Evolutionary conservation across 2,797 vertebrate species (phyloP).

Genomic region (Alosa sapidissima): DNA sequence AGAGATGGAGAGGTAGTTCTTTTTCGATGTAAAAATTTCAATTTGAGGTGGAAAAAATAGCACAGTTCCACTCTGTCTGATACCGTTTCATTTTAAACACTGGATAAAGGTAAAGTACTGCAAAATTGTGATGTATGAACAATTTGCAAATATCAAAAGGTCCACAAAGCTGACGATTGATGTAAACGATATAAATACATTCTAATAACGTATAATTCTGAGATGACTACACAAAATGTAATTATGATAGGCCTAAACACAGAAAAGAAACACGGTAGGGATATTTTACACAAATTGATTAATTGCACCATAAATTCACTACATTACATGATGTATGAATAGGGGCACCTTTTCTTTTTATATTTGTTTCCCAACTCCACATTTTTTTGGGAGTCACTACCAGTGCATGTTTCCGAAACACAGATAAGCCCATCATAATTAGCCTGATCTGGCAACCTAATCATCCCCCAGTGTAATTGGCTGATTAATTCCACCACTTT

Average conservation of each 20-base stretch:
- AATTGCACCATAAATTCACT: too few relatives aligned
- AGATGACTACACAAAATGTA: background rate
- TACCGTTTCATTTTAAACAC: slow-evolving; percentile 5
- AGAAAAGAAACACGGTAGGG: background rate
- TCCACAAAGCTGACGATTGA: background rate
- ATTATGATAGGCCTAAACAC: background rate
- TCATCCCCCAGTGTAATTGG: too few relatives aligned
- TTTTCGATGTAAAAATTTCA: slow-evolving; percentile 15
- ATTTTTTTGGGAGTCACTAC: background rate
- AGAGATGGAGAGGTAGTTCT: slow-evolving; percentile 24
- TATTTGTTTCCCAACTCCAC: background rate
- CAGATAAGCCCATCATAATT: background rate
- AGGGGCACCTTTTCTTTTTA: background rate
- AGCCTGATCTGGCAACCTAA: too few relatives aligned
- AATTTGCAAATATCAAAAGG: slow-evolving; percentile 4
- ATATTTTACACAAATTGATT: background rate
- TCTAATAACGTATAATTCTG: background rate
- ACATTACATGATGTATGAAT: background rate
- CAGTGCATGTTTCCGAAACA: background rate
- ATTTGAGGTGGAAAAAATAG: slow-evolving; percentile 4
- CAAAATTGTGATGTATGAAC: slow-evolving; percentile 4
- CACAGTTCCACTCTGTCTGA: slow-evolving; percentile 8
- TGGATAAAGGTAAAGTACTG: slow-evolving; percentile 16
- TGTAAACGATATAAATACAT: slow-evolving; percentile 1
- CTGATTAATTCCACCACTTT: too few relatives aligned